Conservation (phyloP, 1,140 invertebrate genomes). For the Drosophila sproati region DNA sequence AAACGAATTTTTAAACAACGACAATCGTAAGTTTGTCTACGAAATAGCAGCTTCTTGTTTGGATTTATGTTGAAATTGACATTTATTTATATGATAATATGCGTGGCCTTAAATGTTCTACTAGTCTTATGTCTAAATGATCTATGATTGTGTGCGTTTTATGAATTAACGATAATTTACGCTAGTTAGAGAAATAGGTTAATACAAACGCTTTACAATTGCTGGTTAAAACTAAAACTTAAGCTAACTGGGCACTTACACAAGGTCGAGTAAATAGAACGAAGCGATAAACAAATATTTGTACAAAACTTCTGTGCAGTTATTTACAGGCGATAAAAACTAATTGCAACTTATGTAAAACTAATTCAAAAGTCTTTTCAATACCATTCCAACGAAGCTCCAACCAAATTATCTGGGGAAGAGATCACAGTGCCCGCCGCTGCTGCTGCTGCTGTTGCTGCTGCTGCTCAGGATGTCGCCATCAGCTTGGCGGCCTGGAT, state of each 20-base stretch:
- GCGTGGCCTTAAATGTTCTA: slow-evolving; percentile 41
- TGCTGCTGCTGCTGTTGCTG: neutral
- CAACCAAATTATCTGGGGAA: slow-evolving; percentile 27
- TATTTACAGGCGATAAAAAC: slow-evolving; percentile 59
- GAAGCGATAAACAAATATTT: slow-evolving; percentile 61
- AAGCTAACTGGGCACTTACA: neutral
- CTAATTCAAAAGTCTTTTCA: slow-evolving; percentile 75
- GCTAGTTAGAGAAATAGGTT: slow-evolving; percentile 48
- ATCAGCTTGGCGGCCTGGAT: slow-evolving; percentile 91
- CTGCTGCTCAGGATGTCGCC: slow-evolving; percentile 88
- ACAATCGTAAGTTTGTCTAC: neutral
- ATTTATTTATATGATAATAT: slow-evolving; percentile 50
- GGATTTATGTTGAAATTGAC: slow-evolving; percentile 36
- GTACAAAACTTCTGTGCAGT: slow-evolving; percentile 61
- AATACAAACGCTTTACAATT: slow-evolving; percentile 33
- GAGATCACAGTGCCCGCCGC: slow-evolving; percentile 59
- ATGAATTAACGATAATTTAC: slow-evolving; percentile 48
- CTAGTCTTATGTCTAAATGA: slow-evolving; percentile 55
- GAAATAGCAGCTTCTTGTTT: neutral
- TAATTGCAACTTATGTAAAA: slow-evolving; percentile 47
- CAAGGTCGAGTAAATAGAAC: slow-evolving; percentile 23
- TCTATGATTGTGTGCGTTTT: slow-evolving; percentile 52
- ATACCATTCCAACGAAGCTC: slow-evolving; percentile 58
- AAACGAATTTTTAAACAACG: too few relatives aligned
- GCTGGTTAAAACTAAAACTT: neutral